Evolutionary conservation across 2,113 vertebrate genomes (phyloP), one percentile per base, ranked within the genome.

Genomic region (Zosterops hypoxanthus): DNA sequence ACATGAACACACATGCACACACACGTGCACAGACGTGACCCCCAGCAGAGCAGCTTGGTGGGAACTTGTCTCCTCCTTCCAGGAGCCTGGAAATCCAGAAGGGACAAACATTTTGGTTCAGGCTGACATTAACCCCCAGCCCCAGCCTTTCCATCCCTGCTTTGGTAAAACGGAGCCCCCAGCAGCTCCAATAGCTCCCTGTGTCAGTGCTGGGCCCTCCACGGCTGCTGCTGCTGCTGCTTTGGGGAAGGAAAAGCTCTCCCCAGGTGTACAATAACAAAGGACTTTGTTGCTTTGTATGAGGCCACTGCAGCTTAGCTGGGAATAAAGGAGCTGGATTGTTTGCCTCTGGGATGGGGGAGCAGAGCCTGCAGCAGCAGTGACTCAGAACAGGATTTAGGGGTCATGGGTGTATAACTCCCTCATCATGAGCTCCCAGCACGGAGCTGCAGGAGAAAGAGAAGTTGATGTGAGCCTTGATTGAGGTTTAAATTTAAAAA

Each of bases 321-420:
- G 88, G 93, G 92, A 94, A 86, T 84, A 88, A 91, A 96, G 83
- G 60, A 88, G 76, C 68, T 3, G 52, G 76, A 16, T 81, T 78
- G 83, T 94, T 96, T 92, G 91, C 46, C 88, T 95, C 59, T 53
- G 79, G 69, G 90, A 84, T 91, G 87, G 91, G 84, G 95, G 94
- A 92, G 86, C 84, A 88, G 84, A 82, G 80, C 92, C 59, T 19
- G 93, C 83, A 89, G 87, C 15, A 1, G 95, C 84, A 89, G 81
- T 82, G 92, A 96, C 84, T 96, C 93, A 94, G 87, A 92, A n/a
- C 69, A 89, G 90, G 95, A 95, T 95, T 94, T 89, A 82, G 90
- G 91, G 92, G 92, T 95, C 96, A 96, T 10, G 84, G 89, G 81
- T 82, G 84, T 78, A 1, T 34, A 91, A 95, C 84, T 96, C 84